Percentiles rank a stretch among this genome's conserved stretches.
Evolutionary conservation across 92 coral and sea anemone genomes (phyloP).

Genomic region (Nematostella vectensis): DNA sequence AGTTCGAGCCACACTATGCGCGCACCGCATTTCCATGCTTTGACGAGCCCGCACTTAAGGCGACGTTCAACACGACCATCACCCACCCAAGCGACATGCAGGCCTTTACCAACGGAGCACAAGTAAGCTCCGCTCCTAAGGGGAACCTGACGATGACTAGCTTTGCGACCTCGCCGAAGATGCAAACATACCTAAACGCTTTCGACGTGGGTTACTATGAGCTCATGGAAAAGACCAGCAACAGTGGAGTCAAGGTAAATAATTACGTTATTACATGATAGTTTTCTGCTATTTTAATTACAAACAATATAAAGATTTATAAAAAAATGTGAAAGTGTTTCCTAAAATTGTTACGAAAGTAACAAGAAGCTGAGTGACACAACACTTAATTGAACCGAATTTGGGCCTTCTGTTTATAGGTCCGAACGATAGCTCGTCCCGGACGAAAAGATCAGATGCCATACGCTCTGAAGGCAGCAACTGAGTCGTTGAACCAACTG

Average conservation of each 20-base stretch:
- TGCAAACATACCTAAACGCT: constrained; percentile 86
- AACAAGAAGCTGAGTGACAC: too few species aligned
- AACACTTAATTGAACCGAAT: too few species aligned
- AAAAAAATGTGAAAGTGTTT: too few species aligned
- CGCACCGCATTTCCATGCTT: constrained; percentile 87
- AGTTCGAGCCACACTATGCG: constrained; percentile 88
- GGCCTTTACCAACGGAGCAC: constrained; percentile 79
- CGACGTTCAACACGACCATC: constrained; percentile 69
- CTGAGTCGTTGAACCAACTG: constrained; percentile 44
- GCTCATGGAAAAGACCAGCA: constrained; percentile 12
- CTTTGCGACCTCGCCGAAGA: constrained; percentile 46
- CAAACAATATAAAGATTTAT: too few species aligned
- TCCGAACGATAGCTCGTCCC: constrained; percentile 65
- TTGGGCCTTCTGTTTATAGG: neutral
- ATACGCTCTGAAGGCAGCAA: constrained; percentile 55
- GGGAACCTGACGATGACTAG: constrained; percentile 20
- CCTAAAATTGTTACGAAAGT: too few species aligned
- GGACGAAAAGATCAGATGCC: constrained; percentile 49
- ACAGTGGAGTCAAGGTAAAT: constrained; percentile 40
- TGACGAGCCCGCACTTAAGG: constrained; percentile 89
- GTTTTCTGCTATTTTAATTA: too few species aligned
- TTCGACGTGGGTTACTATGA: constrained; percentile 79
- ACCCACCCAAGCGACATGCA: constrained; percentile 55
- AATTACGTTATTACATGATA: too few species aligned
- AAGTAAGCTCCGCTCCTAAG: constrained; percentile 1